A percentile compares a stretch with the other conserved stretches of the same genome.
Evolutionary conservation across 2,888 invertebrate species (phyloP).

Genomic region (Tipula unca): DNA sequence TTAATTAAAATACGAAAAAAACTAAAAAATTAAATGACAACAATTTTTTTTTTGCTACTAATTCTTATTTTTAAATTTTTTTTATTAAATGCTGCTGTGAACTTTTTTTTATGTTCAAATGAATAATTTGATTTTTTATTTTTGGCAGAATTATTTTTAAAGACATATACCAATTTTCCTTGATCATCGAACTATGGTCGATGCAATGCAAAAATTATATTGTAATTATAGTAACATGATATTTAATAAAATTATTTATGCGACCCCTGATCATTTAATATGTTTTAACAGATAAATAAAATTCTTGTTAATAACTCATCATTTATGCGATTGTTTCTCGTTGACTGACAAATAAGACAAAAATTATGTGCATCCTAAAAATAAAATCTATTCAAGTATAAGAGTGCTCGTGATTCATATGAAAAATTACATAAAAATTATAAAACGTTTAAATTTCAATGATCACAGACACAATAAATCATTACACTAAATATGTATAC

Average conservation of each 20-base stretch:
- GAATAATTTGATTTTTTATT: neutral
- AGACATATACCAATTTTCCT: neutral
- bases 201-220: too few relatives aligned
- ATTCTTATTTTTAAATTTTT: neutral
- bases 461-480: neutral
- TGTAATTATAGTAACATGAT: too few relatives aligned
- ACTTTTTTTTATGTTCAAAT: neutral
- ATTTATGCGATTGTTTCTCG: neutral
- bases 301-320: neutral
- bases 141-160: neutral
- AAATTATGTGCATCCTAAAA: neutral
- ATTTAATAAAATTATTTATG: neutral
- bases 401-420: slow-evolving; percentile 2
- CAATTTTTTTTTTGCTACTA: neutral
- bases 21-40: neutral
- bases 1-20: neutral
- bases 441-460: slow-evolving; percentile 8
- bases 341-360: neutral
- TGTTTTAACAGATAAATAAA: neutral
- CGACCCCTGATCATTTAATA: neutral
- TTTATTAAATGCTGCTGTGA: neutral
- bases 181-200: neutral
- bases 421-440: neutral
- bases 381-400: neutral
- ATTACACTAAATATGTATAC: neutral